A percentile compares a stretch with the other conserved stretches of the same genome.
phyloP scores from a whole-genome alignment of 2,888 invertebrate genomes.

The Schizaphis graminum region DNA sequence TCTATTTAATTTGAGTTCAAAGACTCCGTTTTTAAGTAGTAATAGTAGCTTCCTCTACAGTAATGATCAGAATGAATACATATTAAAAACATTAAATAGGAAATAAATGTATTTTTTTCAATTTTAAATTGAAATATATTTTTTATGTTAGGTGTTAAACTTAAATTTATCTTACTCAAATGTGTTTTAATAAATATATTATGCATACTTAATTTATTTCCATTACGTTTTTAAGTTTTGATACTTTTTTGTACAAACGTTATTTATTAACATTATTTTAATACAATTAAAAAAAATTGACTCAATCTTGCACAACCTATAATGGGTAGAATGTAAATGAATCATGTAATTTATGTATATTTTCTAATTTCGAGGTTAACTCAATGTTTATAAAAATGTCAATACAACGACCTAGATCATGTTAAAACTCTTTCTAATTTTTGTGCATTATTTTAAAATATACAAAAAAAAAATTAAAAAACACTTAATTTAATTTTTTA shows the following conservation, averaged over 20 bases:
- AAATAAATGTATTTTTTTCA: no score
- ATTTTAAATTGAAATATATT: not conserved
- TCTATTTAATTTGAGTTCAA: not conserved
- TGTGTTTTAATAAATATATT: not conserved
- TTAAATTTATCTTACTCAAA: not conserved
- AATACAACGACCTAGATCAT: conserved; percentile 42
- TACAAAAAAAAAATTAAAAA: not conserved
- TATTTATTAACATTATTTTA: not conserved
- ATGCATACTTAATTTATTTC: not conserved
- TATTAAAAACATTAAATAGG: no score
- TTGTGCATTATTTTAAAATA: not conserved
- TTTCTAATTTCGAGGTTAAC: conserved; percentile 54
- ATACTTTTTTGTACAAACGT: not conserved
- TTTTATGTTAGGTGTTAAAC: not conserved
- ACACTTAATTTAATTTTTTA: not conserved
- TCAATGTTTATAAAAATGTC: conserved; percentile 48
- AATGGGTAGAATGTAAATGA: conserved; percentile 43
- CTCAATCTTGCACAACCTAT: conserved; percentile 17
- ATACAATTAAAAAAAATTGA: conserved; percentile 32
- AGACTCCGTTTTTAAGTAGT: not conserved
- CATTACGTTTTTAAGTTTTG: not conserved
- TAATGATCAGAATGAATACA: no score
- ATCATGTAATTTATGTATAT: conserved; percentile 54
- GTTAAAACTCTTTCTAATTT: conserved; percentile 39
- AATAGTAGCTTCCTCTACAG: not conserved